Evolutionary conservation across 2,888 invertebrate genomes (phyloP), one percentile per base, ranked within the genome.

Genomic region (Maniola hyperantus): DNA sequence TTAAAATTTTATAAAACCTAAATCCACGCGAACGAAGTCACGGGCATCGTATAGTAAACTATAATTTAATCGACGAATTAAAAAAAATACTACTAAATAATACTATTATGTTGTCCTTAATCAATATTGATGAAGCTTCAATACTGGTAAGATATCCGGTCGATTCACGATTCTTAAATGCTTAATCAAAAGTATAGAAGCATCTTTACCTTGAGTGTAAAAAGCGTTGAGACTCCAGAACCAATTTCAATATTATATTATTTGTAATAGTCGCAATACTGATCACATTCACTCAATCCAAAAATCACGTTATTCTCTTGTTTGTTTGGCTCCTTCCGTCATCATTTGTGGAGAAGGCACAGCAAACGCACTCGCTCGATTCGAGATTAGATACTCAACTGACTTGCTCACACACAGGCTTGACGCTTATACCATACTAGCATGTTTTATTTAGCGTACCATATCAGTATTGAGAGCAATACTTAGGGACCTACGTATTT

Each of bases 361-460:
- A 34, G 58, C 44, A 69, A 62, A 65, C 46, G 58, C 71, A 69
- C 46, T 67, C 69, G 68, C 50, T 64, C 69, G 54, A 57, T 59
- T 66, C 72, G 64, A 73, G 71, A 73, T 71, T 73, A 73, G 72
- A 70, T 66, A 67, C 34, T 33, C 69, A 71, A 74, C 74, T 74
- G 75, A 50, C 66, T 65, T 55, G 66, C 50, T 51, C 72, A 66
- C 57, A 64, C 68, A 66, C 66, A 15, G 11, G 63, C 60, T 50
- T 54, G 66, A 60, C 68, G 62, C 71, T 73, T 74, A 71, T 69
- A 72, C 67, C 54, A 46, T 66, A 59, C 48, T 54, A 44, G 13
- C 15, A 44, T 33, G 39, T 48, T 53, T 62, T 58, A 53, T 53
- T 65, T 55, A 65, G 62, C 64, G 64, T 50, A 57, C 46, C 63